Evolutionary conservation across 2,888 invertebrate genomes (phyloP).

Genomic region (Idaea straminata): DNA sequence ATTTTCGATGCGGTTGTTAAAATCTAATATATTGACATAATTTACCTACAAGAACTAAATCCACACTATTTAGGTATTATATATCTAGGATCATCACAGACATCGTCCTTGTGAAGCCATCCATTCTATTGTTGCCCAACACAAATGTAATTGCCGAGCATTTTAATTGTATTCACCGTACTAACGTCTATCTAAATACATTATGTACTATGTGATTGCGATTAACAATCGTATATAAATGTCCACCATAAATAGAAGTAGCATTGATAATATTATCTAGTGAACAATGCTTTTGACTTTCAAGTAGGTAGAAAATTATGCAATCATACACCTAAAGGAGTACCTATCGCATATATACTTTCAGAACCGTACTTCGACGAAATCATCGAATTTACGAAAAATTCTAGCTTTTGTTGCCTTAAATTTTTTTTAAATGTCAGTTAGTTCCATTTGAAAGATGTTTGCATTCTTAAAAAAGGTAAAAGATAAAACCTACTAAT

Average conservation of each 20-base stretch:
- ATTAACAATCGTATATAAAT: not conserved
- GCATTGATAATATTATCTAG: not conserved
- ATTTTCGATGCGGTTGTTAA: too few species aligned
- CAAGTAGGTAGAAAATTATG: too few species aligned
- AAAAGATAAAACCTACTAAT: too few species aligned
- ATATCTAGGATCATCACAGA: constrained; percentile 20
- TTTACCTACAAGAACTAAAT: constrained; percentile 2
- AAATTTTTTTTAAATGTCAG: too few species aligned
- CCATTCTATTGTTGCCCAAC: constrained; percentile 66
- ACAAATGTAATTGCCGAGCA: constrained; percentile 46
- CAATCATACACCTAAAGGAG: too few species aligned
- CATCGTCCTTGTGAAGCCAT: constrained; percentile 47
- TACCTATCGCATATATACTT: too few species aligned
- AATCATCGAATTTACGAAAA: too few species aligned
- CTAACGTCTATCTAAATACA: not conserved
- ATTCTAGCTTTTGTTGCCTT: too few species aligned
- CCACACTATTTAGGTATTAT: constrained; percentile 43
- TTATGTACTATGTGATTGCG: not conserved
- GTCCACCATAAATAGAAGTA: not conserved
- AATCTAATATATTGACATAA: too few species aligned
- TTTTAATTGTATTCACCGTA: constrained; percentile 34
- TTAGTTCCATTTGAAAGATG: too few species aligned
- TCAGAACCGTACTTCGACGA: too few species aligned
- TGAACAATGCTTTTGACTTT: not conserved
- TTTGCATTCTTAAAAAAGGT: too few species aligned